These are phyloP conservation scores for Aquatica leii DNA, from an alignment of 2,888 invertebrate genomes.

Conservation along the genomic window DNA sequence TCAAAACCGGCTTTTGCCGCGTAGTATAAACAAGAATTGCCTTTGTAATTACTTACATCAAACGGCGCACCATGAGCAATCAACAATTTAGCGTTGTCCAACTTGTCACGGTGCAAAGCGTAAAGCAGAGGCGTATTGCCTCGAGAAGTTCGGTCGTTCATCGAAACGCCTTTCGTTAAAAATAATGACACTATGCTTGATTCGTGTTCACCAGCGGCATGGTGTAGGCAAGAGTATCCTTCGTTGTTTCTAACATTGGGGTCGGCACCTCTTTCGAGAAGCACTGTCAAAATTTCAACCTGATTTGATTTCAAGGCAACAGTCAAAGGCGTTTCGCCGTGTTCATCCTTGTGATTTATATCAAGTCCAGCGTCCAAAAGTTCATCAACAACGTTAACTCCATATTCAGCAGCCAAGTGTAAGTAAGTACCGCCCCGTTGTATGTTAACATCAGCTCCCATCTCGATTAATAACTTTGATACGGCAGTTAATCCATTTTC, in stretches of 20 bases:
- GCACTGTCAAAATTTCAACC: background rate
- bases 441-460: too few relatives aligned
- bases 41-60: background rate
- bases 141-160: background rate
- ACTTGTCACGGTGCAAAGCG: background rate
- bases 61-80: background rate
- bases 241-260: background rate
- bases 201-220: background rate
- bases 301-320: background rate
- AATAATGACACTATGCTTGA: too few relatives aligned
- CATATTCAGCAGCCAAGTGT: too few relatives aligned
- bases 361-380: too few relatives aligned
- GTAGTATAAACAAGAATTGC: conserved; percentile 4
- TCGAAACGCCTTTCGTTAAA: too few relatives aligned
- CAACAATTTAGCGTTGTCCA: background rate
- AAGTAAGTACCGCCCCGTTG: too few relatives aligned
- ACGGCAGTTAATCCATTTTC: too few relatives aligned
- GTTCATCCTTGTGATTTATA: too few relatives aligned
- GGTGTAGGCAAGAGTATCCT: background rate
- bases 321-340: background rate
- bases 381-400: too few relatives aligned
- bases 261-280: background rate
- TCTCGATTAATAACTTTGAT: too few relatives aligned
- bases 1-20: background rate
- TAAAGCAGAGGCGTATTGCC: conserved; percentile 4